Base-by-base conservation (phyloP, 1,140 invertebrate genomes). In the Diachasmimorpha longicaudata region DNA sequence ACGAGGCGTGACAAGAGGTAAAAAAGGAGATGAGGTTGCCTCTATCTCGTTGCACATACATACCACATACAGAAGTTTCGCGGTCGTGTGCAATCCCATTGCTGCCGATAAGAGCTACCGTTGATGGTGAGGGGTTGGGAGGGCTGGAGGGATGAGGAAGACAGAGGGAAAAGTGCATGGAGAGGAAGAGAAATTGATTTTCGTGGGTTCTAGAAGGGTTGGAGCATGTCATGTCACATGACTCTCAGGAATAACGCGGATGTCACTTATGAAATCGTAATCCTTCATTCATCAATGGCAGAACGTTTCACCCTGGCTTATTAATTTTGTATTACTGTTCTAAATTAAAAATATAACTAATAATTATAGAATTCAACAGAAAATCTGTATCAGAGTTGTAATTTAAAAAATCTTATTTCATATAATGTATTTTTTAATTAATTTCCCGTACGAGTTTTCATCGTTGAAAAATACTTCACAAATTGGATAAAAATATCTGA, bases 131-230 rank as follows among this genome's bases (percentile, higher is more conserved):
- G 39, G 19, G 16, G n/a, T n/a, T n/a, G n/a, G n/a, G 16, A 16
- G 16, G 69, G 42, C 16, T 14, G 63, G 42, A 69, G 19, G 37
- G 13, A 39, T 69, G 31, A 69, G 31, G 44, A 46, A 70, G 69
- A 70, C n/a, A 70, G 16, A 23, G 23, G 14, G 21, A 55, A 21
- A 55, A 16, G 44, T 70, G 21, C 37, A 23, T 14, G 42, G 48
- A 14, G n/a, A 19, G 13, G 23, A 70, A 46, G 42, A 70, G 69
- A 70, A 70, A 70, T 70, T 46, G 69, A 70, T 70, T 70, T 70
- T 25, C 44, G 9, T 46, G 67, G 42, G 44, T 48, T 48, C n/a
- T 16, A 16, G 44, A 14, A 55, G 48, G 48, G 19, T 19, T 55
- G 14, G 6, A 55, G 9, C 6, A 55, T 14, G 48, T 19, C n/a